Percentiles rank a stretch among this genome's conserved stretches.
These are phyloP conservation scores for Athene cunicularia DNA, from an alignment of 2,113 vertebrate species.

Conservation along the genomic window DNA sequence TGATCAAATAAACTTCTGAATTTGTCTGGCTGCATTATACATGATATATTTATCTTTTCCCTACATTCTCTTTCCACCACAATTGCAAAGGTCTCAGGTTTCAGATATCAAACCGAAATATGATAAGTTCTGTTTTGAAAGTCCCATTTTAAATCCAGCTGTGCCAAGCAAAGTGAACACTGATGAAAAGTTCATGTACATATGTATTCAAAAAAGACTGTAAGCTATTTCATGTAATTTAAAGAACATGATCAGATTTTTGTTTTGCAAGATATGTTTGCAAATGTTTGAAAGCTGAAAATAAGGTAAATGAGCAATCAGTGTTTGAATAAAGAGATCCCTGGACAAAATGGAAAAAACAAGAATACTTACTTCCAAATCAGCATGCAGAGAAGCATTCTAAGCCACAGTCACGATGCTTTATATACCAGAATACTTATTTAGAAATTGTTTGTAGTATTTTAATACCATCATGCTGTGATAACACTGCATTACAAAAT, in stretches of 20 bases:
- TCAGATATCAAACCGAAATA: background rate
- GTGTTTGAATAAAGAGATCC: background rate
- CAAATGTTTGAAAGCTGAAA: background rate
- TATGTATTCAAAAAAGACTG: no score
- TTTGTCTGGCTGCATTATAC: background rate
- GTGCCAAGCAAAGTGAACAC: background rate
- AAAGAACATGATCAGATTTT: background rate
- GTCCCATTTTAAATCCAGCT: background rate
- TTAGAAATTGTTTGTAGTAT: background rate
- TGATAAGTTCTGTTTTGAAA: background rate
- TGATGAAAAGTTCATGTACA: background rate
- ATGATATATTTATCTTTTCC: background rate
- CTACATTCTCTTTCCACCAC: background rate
- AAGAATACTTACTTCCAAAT: background rate
- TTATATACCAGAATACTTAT: background rate
- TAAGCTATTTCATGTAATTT: background rate
- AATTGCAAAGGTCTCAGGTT: background rate
- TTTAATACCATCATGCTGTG: background rate
- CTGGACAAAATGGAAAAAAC: background rate
- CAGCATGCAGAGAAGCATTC: background rate
- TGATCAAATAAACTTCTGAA: slow-evolving; percentile 38
- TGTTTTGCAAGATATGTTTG: background rate
- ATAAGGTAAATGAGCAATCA: background rate
- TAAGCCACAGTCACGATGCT: background rate
- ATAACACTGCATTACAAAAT: background rate